Base-by-base conservation (phyloP, 2,113 vertebrate genomes). In the Marmota flaviventris region DNA sequence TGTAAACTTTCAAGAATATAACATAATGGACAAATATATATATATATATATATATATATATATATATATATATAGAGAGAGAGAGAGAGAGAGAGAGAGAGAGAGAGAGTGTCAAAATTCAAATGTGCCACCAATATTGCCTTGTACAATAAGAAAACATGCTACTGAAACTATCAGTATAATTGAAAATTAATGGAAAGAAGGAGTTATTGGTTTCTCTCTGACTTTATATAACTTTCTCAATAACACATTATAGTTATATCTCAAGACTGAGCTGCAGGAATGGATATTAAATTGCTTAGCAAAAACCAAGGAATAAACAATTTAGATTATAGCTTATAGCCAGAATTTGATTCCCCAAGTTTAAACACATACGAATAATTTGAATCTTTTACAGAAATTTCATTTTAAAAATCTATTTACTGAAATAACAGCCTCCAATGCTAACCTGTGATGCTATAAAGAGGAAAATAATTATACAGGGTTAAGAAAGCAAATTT, bases 271-370 rank as follows among this genome's bases (percentile, higher is more conserved):
- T 14, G 4, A 79, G 8, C 56, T 92, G 2, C 51, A 95, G 53
- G 32, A 61, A 96, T 65, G 48, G n/a, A 8, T 79, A 63, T 58
- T 78, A 89, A 78, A 1, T 34, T 92, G 7, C 22, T 42, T 93
- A 83, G 14, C 5, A 51, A 93, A 88, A 96, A 67, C 2, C 39
- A 73, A 91, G 16, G 5, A 82, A 53, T 39, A 75, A 86, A 65
- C 37, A 53, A 27, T 91, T 89, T 79, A 78, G 51, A 89, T 97
- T 75, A 61, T 14, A 86, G 4, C 18, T 89, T 83, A 72, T 24
- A 79, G 34, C 6, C 45, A 88, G n/a, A 96, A 65, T 79, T 97
- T 78, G n/a, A 77, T 94, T 75, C 18, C 8, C 12, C 34, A 69
- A 79, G 22, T 69, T 89, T 83, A 91, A 89, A 92, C 10, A 84